phyloP scores from a whole-genome alignment of 2,888 invertebrate genomes.

The Parnassius mnemosyne region DNA sequence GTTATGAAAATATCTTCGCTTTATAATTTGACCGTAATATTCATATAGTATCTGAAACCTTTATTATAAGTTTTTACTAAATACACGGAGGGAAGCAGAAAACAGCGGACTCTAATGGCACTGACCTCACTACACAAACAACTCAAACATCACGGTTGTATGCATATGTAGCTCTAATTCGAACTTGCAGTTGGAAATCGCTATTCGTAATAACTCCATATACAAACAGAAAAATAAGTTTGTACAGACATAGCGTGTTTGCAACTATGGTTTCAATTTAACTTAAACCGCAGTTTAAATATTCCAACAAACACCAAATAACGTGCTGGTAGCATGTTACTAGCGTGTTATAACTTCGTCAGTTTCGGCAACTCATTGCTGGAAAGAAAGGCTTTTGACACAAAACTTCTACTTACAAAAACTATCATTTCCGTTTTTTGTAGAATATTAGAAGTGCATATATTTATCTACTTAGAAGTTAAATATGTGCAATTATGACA shows the following conservation, averaged over 20 bases:
- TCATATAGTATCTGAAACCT: too few species aligned
- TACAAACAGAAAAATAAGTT: slow-evolving; percentile 6
- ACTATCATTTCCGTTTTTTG: neutral
- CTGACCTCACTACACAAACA: too few species aligned
- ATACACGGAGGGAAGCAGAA: too few species aligned
- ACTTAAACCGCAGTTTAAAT: slow-evolving; percentile 53
- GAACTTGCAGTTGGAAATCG: neutral
- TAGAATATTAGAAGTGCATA: neutral
- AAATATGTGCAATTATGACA: too few species aligned
- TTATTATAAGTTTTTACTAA: too few species aligned
- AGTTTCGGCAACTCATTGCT: slow-evolving; percentile 44
- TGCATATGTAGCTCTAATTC: neutral
- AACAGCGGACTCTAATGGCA: too few species aligned
- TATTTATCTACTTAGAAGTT: too few species aligned
- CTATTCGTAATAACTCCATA: neutral
- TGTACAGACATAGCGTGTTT: slow-evolving; percentile 32
- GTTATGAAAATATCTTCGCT: too few species aligned
- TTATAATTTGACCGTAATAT: too few species aligned
- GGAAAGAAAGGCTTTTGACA: slow-evolving; percentile 30
- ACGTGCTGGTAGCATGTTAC: slow-evolving; percentile 53
- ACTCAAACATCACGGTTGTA: too few species aligned
- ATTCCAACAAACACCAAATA: slow-evolving; percentile 61
- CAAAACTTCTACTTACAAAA: slow-evolving; percentile 8
- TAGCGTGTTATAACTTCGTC: slow-evolving; percentile 44
- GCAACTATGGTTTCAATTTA: slow-evolving; percentile 58